Conservation (phyloP, 2,888 invertebrate species). For the Strigamia maritima region DNA sequence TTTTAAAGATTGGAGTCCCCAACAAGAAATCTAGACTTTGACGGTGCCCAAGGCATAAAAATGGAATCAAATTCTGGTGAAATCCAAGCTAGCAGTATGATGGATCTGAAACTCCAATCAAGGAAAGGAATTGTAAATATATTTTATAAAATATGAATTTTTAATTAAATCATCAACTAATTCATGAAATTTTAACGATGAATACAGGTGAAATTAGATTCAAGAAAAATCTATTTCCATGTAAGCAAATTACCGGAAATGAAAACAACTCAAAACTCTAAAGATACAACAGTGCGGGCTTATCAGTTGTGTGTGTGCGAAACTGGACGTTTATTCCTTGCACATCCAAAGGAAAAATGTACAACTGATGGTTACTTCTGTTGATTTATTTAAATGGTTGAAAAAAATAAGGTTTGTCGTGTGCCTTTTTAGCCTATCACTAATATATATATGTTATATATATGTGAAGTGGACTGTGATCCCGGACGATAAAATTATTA, state of each 20-base stretch:
- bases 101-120: slow-evolving; percentile 76
- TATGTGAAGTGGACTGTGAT: not conserved
- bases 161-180: too few species aligned
- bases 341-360: slow-evolving; percentile 75
- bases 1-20: slow-evolving; percentile 75
- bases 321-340: slow-evolving; percentile 84
- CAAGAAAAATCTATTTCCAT: not conserved
- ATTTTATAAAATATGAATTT: not conserved
- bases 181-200: too few species aligned
- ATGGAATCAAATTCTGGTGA: slow-evolving; percentile 84
- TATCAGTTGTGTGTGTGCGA: slow-evolving; percentile 82
- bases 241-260: not conserved
- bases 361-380: slow-evolving; percentile 67
- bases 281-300: slow-evolving; percentile 37
- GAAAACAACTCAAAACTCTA: not conserved
- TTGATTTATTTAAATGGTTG: not conserved
- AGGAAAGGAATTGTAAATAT: slow-evolving; percentile 66
- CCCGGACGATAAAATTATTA: not conserved
- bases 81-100: slow-evolving; percentile 74
- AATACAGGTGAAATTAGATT: not conserved
- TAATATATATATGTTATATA: not conserved
- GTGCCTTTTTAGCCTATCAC: not conserved
- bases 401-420: not conserved
- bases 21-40: slow-evolving; percentile 76
- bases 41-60: slow-evolving; percentile 75